Evolutionary conservation across 2,888 invertebrate species (phyloP), one percentile per base, ranked within the genome.

Genomic region (Carcina quercana): DNA sequence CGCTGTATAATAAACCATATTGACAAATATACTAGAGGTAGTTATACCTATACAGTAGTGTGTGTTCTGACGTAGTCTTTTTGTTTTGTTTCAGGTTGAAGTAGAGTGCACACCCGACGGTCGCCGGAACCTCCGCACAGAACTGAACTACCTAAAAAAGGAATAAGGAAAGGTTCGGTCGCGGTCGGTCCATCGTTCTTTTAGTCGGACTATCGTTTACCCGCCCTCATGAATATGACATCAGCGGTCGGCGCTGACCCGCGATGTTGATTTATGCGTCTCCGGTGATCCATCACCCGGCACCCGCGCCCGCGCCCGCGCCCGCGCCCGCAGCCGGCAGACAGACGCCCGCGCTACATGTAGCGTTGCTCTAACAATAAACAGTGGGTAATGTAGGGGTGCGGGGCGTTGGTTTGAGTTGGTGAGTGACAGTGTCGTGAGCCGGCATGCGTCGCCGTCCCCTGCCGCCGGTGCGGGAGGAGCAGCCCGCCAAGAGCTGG

Each of bases 401-500:
- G n/a, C n/a, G n/a, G n/a, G n/a, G n/a, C n/a, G 48, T 19, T n/a
- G n/a, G n/a, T n/a, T n/a, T n/a, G n/a, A n/a, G n/a, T n/a, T n/a
- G n/a, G n/a, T n/a, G n/a, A n/a, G n/a, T n/a, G n/a, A n/a, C n/a
- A n/a, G n/a, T n/a, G n/a, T n/a, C n/a, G n/a, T n/a, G n/a, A n/a
- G n/a, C n/a, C n/a, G n/a, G n/a, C 51, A 86, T 86, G 86, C 76
- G 79, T 47, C 79, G 86, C 6, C 72, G 82, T 8, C 68, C 74
- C 1, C 47, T 82, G 40, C 75, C 79, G 15, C 75, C 78, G 40
- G 80, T 79, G 10, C 74, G 71, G 25, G 85, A 83, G 50, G 85
- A 85, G 59, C 45, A 64, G 25, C 74, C 65, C 37, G 45, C 54
- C 5, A 73, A 65, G 39, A 53, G 55, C 4, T 74, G 74, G 69